Percentiles rank a stretch among this genome's conserved stretches.
Conservation (phyloP, 2,797 vertebrate species). For the Muraenolepis orangiensis region DNA sequence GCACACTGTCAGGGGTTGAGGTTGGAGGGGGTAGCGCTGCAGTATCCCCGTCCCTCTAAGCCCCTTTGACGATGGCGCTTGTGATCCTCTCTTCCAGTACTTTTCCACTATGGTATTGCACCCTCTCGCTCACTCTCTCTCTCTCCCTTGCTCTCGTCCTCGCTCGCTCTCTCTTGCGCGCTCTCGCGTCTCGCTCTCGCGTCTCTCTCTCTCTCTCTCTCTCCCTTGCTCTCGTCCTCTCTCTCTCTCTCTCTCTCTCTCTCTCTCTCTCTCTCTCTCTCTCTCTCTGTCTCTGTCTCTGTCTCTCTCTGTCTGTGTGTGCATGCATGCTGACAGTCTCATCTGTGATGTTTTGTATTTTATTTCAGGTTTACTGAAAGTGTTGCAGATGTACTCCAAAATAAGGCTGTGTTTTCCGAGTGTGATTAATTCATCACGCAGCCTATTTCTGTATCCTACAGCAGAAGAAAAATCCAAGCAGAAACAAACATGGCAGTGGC, state of each 20-base stretch:
- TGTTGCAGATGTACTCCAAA: neutral
- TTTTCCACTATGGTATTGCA: conserved; percentile 55
- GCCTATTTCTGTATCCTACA: conserved; percentile 54
- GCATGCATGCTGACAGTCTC: too few species aligned
- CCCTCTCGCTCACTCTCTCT: conserved; percentile 43
- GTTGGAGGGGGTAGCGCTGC: conserved; percentile 59
- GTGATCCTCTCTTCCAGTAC: conserved; percentile 73
- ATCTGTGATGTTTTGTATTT: neutral
- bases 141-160: neutral
- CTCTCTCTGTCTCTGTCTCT: neutral
- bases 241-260: neutral
- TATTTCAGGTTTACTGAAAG: neutral
- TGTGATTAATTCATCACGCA: conserved; percentile 69
- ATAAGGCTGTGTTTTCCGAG: conserved; percentile 24
- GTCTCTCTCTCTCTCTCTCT: neutral
- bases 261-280: conserved; percentile 7
- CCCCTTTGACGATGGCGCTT: conserved; percentile 68
- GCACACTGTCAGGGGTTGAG: conserved; percentile 67
- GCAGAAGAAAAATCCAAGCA: conserved; percentile 31
- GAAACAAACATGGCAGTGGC: conserved; percentile 15
- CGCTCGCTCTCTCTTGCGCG: conserved; percentile 2
- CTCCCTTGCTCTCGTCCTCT: neutral
- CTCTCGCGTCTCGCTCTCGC: neutral
- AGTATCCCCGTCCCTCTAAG: conserved; percentile 33
- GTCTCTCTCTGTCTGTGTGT: too few species aligned